Evolutionary conservation across 2,888 invertebrate species (phyloP).

Genomic region (Ophioninae sp.): DNA sequence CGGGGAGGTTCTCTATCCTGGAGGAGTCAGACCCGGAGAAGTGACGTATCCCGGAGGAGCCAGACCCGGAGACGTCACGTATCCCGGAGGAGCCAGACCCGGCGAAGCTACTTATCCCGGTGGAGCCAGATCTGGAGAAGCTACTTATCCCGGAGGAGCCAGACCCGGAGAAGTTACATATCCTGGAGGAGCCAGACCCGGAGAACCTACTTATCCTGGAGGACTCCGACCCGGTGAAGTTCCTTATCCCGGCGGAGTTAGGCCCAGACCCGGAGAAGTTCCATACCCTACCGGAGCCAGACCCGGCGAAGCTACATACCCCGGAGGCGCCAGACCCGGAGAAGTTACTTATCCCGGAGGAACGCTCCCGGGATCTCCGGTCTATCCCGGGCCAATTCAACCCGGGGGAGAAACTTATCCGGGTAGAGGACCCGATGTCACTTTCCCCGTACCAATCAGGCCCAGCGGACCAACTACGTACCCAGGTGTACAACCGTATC

Average conservation of each 20-base stretch:
- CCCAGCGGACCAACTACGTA: background rate
- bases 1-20: background rate
- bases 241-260: background rate
- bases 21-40: background rate
- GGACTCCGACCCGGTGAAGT: background rate
- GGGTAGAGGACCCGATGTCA: constrained; percentile 16
- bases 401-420: constrained; percentile 53
- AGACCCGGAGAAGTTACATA: constrained; percentile 25
- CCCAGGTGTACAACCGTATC: constrained; percentile 23
- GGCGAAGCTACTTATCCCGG: constrained; percentile 12
- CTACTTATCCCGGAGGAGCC: background rate
- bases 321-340: too few species aligned
- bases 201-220: background rate
- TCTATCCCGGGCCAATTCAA: constrained; percentile 13
- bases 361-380: too few species aligned
- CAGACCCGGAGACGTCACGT: constrained; percentile 1
- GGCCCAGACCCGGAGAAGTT: constrained; percentile 14
- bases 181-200: constrained; percentile 43
- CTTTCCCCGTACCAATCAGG: constrained; percentile 50
- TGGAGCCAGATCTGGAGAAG: background rate
- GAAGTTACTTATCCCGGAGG: too few species aligned
- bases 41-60: background rate
- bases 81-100: constrained; percentile 45
- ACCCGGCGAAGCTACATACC: too few species aligned
- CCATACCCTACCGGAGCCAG: too few species aligned